Conservation (phyloP, 2,113 vertebrate species). For the Mesocricetus auratus region DNA sequence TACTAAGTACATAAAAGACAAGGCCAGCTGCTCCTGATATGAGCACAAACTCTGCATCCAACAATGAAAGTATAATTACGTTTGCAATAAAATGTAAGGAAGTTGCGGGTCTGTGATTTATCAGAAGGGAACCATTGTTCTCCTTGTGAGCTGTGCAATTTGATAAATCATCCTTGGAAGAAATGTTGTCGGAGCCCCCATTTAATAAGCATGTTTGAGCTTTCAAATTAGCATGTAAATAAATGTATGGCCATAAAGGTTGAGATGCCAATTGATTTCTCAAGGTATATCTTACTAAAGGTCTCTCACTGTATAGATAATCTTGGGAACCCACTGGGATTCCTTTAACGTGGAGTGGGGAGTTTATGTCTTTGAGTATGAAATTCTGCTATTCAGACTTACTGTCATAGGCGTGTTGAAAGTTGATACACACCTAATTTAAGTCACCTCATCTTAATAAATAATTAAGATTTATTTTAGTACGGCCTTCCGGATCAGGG, state of each 20-base stretch:
- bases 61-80: constrained; percentile 71
- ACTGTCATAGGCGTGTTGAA: neutral
- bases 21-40: constrained; percentile 71
- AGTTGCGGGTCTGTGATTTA: constrained; percentile 12
- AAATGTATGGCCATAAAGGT: constrained; percentile 12
- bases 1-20: constrained; percentile 78
- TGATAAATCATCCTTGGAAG: constrained; percentile 74
- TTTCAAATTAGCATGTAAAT: constrained; percentile 57
- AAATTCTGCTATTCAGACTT: neutral
- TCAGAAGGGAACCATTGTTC: constrained; percentile 9
- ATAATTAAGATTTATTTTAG: neutral
- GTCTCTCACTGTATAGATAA: neutral
- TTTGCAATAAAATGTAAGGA: constrained; percentile 59
- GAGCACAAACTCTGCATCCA: constrained; percentile 30
- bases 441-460: neutral
- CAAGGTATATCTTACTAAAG: neutral
- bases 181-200: neutral
- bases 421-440: neutral
- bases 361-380: neutral
- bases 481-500: neutral
- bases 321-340: neutral
- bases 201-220: constrained; percentile 59
- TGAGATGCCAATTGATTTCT: neutral
- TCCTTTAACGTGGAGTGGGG: neutral
- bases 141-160: neutral